A percentile compares a stretch with the other conserved stretches of the same genome.
phyloP scores from a whole-genome alignment of 2,888 invertebrate genomes.

The Adelphocoris suturalis region DNA sequence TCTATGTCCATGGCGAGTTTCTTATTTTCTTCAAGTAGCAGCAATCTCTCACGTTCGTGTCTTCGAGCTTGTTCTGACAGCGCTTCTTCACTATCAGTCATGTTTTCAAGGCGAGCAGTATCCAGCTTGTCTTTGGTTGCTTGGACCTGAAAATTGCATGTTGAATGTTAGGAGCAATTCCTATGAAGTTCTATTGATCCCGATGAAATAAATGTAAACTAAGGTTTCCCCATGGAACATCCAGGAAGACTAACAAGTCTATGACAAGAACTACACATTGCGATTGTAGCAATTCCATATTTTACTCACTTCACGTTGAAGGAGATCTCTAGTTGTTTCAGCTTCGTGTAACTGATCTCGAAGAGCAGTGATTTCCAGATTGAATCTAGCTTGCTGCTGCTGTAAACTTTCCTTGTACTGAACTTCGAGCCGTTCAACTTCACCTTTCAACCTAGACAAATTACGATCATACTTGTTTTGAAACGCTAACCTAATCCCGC shows the following conservation, averaged over 20 bases:
- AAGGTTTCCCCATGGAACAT: too few relatives aligned
- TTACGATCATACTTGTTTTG: too few relatives aligned
- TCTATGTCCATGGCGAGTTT: constrained; percentile 90
- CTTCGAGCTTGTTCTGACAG: constrained; percentile 85
- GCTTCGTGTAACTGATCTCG: constrained; percentile 91
- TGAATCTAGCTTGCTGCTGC: constrained; percentile 89
- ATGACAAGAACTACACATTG: too few relatives aligned
- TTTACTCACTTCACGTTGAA: constrained; percentile 86
- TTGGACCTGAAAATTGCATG: constrained; percentile 79
- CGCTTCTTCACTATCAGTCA: constrained; percentile 89
- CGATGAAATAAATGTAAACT: background rate
- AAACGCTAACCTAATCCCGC: too few relatives aligned
- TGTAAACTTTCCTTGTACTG: constrained; percentile 92
- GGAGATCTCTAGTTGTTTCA: constrained; percentile 87
- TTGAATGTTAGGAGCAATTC: background rate
- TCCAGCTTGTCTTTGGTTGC: constrained; percentile 90
- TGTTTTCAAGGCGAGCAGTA: constrained; percentile 87
- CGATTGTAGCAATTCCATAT: too few relatives aligned
- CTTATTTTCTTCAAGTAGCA: constrained; percentile 92
- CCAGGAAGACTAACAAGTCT: too few relatives aligned
- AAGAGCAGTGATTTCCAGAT: constrained; percentile 87
- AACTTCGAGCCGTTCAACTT: constrained; percentile 89
- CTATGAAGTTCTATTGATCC: too few relatives aligned
- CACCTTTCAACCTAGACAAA: constrained; percentile 84
- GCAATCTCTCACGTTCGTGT: constrained; percentile 87